Percentiles rank a stretch among this genome's conserved stretches.
Conservation (phyloP, 92 coral and sea anemone genomes). For the Desmophyllum pertusum region DNA sequence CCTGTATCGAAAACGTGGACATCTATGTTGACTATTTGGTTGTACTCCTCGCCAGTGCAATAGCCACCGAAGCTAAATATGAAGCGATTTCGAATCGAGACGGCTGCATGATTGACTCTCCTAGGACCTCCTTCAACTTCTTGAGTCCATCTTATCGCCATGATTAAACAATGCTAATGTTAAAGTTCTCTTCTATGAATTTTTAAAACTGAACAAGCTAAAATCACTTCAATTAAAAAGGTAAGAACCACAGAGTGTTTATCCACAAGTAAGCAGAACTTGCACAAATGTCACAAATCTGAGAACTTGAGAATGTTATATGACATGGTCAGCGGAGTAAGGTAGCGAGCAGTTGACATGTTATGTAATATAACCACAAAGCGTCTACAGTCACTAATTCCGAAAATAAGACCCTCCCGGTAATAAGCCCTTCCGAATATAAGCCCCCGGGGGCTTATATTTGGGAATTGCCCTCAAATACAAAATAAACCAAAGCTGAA, state of each 20-base stretch:
- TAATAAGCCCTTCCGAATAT: too few species aligned
- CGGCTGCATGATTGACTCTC: conserved; percentile 95
- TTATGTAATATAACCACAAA: not conserved
- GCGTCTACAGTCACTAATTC: not conserved
- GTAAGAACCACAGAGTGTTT: not conserved
- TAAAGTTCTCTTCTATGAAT: not conserved
- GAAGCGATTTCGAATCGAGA: conserved; percentile 79
- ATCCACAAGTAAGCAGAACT: not conserved
- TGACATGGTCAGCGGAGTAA: conserved; percentile 31
- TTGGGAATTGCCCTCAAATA: too few species aligned
- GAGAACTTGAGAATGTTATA: not conserved
- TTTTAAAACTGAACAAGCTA: conserved; percentile 8
- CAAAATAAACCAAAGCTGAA: too few species aligned
- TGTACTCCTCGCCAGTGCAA: conserved; percentile 94
- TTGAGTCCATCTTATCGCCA: conserved; percentile 90
- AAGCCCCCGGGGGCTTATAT: too few species aligned
- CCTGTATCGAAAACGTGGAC: conserved; percentile 93
- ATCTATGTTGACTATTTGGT: conserved; percentile 81
- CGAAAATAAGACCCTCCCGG: too few species aligned
- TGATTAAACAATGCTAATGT: not conserved
- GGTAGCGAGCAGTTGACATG: not conserved
- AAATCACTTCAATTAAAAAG: conserved; percentile 10
- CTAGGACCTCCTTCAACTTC: conserved; percentile 94
- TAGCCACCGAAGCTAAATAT: conserved; percentile 98
- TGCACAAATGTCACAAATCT: not conserved